A percentile compares a stretch with the other conserved stretches of the same genome.
Conservation (phyloP, 2,797 vertebrate genomes). For the Eleutherodactylus coqui region DNA sequence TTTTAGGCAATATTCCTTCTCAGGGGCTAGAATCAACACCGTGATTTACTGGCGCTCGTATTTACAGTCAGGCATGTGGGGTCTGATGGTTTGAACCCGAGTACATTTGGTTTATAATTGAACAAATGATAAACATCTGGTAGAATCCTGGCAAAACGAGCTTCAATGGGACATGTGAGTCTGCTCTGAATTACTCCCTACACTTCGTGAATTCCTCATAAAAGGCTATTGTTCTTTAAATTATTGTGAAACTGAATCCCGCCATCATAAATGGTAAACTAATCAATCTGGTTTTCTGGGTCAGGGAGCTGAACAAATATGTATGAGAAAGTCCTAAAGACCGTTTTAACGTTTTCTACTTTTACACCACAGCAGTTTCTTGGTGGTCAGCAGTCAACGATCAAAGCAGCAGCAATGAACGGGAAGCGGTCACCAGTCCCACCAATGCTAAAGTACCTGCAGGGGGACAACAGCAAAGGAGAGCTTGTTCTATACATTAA, state of each 20-base stretch:
- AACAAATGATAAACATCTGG: slow-evolving; percentile 55
- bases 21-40: background rate
- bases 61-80: slow-evolving; percentile 10
- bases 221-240: slow-evolving; percentile 39
- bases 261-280: slow-evolving; percentile 16
- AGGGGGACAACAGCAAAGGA: too few relatives aligned
- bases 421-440: too few relatives aligned
- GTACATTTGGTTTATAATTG: slow-evolving; percentile 45
- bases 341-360: background rate
- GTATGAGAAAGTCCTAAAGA: background rate
- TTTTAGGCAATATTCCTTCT: background rate
- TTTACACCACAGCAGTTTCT: background rate
- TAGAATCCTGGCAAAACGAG: slow-evolving; percentile 9
- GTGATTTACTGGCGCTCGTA: background rate
- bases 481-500: too few relatives aligned
- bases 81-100: slow-evolving; percentile 3
- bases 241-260: slow-evolving; percentile 27
- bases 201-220: slow-evolving; percentile 21
- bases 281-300: slow-evolving; percentile 15
- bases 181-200: slow-evolving; percentile 28
- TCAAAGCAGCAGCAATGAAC: background rate
- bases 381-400: background rate
- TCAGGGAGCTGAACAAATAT: background rate
- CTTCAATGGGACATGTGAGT: slow-evolving; percentile 19
- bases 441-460: too few relatives aligned